Percentiles rank a stretch among this genome's conserved stretches.
Conservation (phyloP, 64 coral and sea anemone genomes). For the Dendronephthya gigantea region DNA sequence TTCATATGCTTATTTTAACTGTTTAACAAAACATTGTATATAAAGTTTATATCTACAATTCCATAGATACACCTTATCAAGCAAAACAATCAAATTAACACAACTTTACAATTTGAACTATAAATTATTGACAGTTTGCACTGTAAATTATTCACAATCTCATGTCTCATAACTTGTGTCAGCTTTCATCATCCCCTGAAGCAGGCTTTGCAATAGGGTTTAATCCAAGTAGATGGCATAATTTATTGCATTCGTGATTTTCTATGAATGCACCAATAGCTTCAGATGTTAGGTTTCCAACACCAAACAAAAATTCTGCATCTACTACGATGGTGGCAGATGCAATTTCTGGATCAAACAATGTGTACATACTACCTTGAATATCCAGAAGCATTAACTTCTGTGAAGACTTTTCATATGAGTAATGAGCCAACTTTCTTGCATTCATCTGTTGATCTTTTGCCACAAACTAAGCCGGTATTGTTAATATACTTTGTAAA, state of each 20-base stretch:
- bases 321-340: slow-evolving; percentile 4
- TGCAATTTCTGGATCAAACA: slow-evolving; percentile 32
- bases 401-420: slow-evolving; percentile 8
- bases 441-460: not conserved
- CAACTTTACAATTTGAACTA: too few relatives aligned
- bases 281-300: slow-evolving; percentile 16
- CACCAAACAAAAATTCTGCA: slow-evolving; percentile 23
- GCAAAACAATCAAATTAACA: too few relatives aligned
- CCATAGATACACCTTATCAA: too few relatives aligned
- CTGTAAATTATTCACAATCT: too few relatives aligned
- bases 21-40: too few relatives aligned
- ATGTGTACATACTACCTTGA: slow-evolving; percentile 18
- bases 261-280: slow-evolving; percentile 9
- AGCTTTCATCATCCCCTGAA: not conserved
- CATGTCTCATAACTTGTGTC: too few relatives aligned
- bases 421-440: slow-evolving; percentile 20
- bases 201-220: not conserved
- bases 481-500: too few relatives aligned
- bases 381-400: slow-evolving; percentile 19
- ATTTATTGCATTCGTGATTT: slow-evolving; percentile 8
- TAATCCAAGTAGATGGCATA: not conserved
- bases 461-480: not conserved
- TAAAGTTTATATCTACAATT: too few relatives aligned
- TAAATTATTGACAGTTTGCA: too few relatives aligned
- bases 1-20: too few relatives aligned